Conservation (phyloP, 2,888 invertebrate genomes). For the Mimachlamys varia region DNA sequence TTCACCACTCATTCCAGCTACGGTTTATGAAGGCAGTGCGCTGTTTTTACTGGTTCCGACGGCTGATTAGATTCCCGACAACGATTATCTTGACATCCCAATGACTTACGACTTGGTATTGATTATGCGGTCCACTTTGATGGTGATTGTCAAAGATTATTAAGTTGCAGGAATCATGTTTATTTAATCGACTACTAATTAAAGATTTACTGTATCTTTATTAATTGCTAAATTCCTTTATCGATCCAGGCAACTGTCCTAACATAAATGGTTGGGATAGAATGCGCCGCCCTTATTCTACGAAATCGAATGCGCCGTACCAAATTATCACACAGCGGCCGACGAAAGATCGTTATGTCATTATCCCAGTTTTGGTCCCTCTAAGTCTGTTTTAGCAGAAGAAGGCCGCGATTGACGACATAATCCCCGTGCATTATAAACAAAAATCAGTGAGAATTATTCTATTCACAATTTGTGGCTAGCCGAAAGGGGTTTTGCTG, state of each 20-base stretch:
- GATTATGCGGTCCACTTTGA: not conserved
- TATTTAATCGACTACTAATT: constrained; percentile 27
- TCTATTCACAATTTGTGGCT: no score
- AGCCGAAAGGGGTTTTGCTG: no score
- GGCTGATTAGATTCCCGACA: not conserved
- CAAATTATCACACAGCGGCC: not conserved
- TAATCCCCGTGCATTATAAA: no score
- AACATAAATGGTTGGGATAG: not conserved
- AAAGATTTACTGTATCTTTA: constrained; percentile 14
- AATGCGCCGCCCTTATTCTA: not conserved
- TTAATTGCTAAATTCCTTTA: constrained; percentile 27
- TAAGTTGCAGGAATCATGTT: constrained; percentile 10
- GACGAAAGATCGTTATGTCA: not conserved
- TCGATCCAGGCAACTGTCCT: not conserved
- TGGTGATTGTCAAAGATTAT: constrained; percentile 34
- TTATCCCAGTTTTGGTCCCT: not conserved
- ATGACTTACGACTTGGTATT: not conserved
- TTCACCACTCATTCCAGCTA: not conserved
- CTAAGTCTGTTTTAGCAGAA: no score
- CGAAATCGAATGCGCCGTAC: not conserved
- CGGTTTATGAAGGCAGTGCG: not conserved
- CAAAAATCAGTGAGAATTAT: no score
- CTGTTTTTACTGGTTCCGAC: not conserved
- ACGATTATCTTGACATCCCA: not conserved
- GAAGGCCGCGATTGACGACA: no score